These are phyloP conservation scores for Yoshiicerus persimilis DNA, from an alignment of 1,140 invertebrate genomes.

Conservation along the genomic window DNA sequence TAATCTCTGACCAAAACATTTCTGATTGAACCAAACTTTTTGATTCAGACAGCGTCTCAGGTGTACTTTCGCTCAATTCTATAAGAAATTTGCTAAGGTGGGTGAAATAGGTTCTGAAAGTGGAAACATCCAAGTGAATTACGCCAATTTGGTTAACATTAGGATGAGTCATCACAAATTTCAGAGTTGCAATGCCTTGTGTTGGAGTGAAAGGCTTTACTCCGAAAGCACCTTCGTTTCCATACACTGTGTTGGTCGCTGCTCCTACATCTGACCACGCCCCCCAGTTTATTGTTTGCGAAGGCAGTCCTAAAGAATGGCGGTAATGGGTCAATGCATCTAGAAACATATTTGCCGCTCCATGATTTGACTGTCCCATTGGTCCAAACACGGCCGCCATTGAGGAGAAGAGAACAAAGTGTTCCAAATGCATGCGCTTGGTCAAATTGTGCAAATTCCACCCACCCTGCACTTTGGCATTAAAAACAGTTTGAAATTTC, in stretches of 20 bases:
- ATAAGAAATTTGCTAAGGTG: neutral
- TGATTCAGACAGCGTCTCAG: neutral
- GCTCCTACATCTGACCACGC: neutral
- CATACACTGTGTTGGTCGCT: neutral
- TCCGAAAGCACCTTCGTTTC: neutral
- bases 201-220: neutral
- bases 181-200: neutral
- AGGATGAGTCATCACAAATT: neutral
- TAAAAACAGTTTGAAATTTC: constrained; percentile 8
- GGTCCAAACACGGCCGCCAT: neutral
- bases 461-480: constrained; percentile 27
- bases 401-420: neutral
- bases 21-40: neutral
- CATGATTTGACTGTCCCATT: neutral
- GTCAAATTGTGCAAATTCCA: constrained; percentile 34
- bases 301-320: neutral
- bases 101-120: neutral
- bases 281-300: neutral
- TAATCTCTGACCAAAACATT: neutral
- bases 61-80: neutral
- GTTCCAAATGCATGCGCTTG: neutral
- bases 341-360: constrained; percentile 4
- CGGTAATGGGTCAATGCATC: constrained; percentile 11
- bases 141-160: neutral
- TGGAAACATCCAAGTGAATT: neutral